These are phyloP conservation scores for Eidolon helvum DNA, from an alignment of 2,113 vertebrate species.

Conservation along the genomic window DNA sequence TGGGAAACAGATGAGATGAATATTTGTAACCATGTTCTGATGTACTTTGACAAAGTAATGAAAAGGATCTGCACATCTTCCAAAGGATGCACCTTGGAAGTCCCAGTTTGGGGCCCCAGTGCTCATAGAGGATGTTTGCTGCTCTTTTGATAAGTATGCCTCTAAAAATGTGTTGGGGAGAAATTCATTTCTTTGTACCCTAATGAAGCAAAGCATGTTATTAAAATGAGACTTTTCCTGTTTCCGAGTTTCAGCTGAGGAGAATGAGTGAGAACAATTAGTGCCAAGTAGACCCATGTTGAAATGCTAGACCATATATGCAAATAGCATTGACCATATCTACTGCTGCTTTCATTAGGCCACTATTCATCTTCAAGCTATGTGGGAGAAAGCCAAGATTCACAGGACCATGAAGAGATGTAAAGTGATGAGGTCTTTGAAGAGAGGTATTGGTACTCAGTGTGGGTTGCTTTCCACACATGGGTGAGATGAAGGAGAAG, in stretches of 20 bases:
- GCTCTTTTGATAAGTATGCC: not conserved
- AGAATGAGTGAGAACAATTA: not conserved
- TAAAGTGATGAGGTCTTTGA: not conserved
- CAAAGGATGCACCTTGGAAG: not conserved
- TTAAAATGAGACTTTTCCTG: constrained; percentile 13
- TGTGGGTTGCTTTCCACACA: not conserved
- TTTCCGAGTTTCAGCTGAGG: not conserved
- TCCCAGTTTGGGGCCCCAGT: not conserved
- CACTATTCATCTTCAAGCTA: too few species aligned
- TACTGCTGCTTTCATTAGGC: not conserved
- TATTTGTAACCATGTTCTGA: not conserved
- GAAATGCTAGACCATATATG: not conserved
- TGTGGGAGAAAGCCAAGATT: not conserved
- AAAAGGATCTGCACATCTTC: not conserved
- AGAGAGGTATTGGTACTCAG: accelerated
- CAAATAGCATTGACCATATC: not conserved
- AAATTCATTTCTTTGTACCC: not conserved
- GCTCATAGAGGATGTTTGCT: not conserved
- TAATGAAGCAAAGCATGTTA: not conserved
- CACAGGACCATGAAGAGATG: not conserved
- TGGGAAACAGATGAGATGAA: not conserved
- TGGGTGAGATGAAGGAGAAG: accelerated
- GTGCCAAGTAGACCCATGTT: accelerated
- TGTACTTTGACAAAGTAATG: not conserved
- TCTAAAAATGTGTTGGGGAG: not conserved